Evolutionary conservation across 2,797 vertebrate genomes (phyloP).

Genomic region (Scomberomorus guttatus): DNA sequence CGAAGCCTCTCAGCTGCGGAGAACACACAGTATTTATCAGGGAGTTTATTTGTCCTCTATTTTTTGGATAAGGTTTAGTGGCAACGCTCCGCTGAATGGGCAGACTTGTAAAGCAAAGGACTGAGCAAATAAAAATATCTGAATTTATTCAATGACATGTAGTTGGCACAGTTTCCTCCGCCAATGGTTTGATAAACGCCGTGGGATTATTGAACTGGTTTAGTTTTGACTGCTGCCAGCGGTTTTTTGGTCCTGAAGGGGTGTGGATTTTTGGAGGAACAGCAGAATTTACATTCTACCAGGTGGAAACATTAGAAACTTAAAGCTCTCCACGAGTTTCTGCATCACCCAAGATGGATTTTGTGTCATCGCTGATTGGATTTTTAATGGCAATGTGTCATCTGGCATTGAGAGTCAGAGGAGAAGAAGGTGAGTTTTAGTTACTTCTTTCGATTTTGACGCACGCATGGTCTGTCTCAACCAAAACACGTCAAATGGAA

Average conservation of each 20-base stretch:
- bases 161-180: slow-evolving; percentile 40
- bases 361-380: slow-evolving; percentile 85
- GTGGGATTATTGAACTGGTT: slow-evolving; percentile 56
- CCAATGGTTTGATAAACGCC: slow-evolving; percentile 52
- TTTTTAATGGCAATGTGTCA: slow-evolving; percentile 86
- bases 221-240: slow-evolving; percentile 29
- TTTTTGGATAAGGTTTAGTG: slow-evolving; percentile 40
- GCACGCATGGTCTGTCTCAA: slow-evolving; percentile 14
- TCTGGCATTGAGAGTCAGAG: slow-evolving; percentile 80
- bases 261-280: slow-evolving; percentile 52
- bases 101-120: slow-evolving; percentile 20
- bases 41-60: slow-evolving; percentile 55
- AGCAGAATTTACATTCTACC: not conserved
- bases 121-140: not conserved
- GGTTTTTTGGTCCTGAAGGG: slow-evolving; percentile 12
- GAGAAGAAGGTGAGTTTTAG: slow-evolving; percentile 88
- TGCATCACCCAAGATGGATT: slow-evolving; percentile 87
- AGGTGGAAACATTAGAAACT: slow-evolving; percentile 47
- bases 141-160: slow-evolving; percentile 55
- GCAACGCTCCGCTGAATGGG: slow-evolving; percentile 36
- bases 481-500: slow-evolving; percentile 2
- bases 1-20: slow-evolving; percentile 42
- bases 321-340: slow-evolving; percentile 48
- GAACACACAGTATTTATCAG: slow-evolving; percentile 24
- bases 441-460: slow-evolving; percentile 33